A percentile compares a stretch with the other conserved stretches of the same genome.
These are phyloP conservation scores for Oreamnos americanus DNA, from an alignment of 2,113 vertebrate species.

Conservation along the genomic window DNA sequence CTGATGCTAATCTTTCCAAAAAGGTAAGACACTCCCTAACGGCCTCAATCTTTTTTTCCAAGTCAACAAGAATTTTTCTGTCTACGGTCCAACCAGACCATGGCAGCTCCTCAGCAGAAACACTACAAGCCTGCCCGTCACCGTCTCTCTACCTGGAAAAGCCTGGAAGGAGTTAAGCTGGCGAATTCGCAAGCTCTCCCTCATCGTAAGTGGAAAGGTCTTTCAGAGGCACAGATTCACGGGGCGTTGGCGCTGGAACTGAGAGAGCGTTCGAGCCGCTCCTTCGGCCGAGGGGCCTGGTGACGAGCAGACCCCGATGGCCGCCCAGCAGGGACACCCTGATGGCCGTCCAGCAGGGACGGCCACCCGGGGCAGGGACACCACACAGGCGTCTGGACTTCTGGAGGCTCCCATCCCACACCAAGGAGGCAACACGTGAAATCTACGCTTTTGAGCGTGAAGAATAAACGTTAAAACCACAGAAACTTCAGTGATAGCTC, in stretches of 20 bases:
- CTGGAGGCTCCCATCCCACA: not conserved
- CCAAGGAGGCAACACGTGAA: not conserved
- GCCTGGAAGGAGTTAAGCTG: not conserved
- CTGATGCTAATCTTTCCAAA: not conserved
- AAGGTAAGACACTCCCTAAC: not conserved
- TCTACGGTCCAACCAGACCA: not conserved
- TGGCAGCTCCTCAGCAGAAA: not conserved
- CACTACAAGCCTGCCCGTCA: not conserved
- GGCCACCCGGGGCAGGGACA: fast-evolving
- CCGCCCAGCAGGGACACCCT: not conserved
- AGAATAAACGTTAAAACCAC: not conserved
- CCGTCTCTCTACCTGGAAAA: not conserved
- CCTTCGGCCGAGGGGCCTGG: not conserved
- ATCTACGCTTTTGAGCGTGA: not conserved
- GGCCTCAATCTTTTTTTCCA: not conserved
- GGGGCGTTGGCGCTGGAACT: not conserved
- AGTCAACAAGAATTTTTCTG: not conserved
- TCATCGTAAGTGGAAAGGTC: not conserved
- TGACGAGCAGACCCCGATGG: fast-evolving
- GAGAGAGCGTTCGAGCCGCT: fast-evolving
- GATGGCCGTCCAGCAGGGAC: not conserved
- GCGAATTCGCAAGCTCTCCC: not conserved
- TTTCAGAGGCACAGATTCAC: not conserved
- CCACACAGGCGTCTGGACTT: not conserved
- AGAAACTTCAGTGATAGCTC: not conserved